Evolutionary conservation across 2,113 vertebrate genomes (phyloP).

Genomic region (Genyomyrus donnyi): DNA sequence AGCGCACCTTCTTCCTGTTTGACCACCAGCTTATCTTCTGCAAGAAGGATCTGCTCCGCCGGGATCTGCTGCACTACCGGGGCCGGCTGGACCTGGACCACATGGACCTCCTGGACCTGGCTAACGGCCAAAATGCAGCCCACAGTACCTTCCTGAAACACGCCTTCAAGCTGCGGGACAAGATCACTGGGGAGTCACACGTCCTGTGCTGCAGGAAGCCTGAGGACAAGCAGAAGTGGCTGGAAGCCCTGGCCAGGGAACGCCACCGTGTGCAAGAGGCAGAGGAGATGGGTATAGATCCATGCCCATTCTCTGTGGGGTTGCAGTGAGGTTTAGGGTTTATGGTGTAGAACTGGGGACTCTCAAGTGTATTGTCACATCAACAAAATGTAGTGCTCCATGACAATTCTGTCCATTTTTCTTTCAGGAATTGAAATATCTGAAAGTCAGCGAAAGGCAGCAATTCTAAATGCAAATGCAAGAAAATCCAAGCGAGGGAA

Average conservation of each 20-base stretch:
- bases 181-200: constrained; percentile 67
- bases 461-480: constrained; percentile 75
- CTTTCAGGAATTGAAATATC: constrained; percentile 86
- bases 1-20: constrained; percentile 91
- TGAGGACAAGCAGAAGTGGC: constrained; percentile 85
- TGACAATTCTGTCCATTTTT: neutral
- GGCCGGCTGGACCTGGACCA: constrained; percentile 79
- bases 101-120: constrained; percentile 66
- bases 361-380: neutral
- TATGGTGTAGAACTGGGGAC: neutral
- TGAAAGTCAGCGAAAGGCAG: constrained; percentile 84
- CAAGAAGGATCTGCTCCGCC: constrained; percentile 88
- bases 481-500: constrained; percentile 83
- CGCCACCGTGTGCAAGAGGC: constrained; percentile 82
- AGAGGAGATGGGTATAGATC: constrained; percentile 80
- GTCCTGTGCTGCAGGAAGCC: constrained; percentile 81
- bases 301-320: neutral
- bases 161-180: constrained; percentile 75
- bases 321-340: neutral
- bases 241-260: constrained; percentile 77
- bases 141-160: constrained; percentile 75
- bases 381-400: neutral
- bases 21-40: constrained; percentile 95
- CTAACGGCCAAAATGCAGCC: constrained; percentile 76
- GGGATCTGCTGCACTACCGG: constrained; percentile 90